Percentiles rank a stretch among this genome's conserved stretches.
phyloP scores from a whole-genome alignment of 2,888 invertebrate genomes.

The Ypsolopha sequella region DNA sequence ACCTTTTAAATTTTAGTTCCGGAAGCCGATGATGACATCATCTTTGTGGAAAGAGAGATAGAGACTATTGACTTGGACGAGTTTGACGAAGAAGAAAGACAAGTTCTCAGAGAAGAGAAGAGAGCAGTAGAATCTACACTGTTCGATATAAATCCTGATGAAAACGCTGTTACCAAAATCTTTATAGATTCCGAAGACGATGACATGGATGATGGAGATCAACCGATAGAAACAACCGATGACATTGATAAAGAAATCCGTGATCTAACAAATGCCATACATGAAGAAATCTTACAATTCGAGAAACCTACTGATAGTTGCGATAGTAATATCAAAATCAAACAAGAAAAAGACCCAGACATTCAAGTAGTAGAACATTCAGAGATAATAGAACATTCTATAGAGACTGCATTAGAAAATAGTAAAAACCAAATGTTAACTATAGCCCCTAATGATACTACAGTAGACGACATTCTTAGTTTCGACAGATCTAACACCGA shows the following conservation, averaged over 20 bases:
- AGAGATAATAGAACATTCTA: no score
- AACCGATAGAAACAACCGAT: not conserved
- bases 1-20: no score
- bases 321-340: not conserved
- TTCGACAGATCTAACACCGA: no score
- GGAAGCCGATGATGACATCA: not conserved
- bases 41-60: not conserved
- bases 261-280: not conserved
- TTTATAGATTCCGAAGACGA: not conserved
- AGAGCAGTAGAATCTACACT: not conserved
- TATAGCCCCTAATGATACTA: no score
- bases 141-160: not conserved
- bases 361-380: not conserved
- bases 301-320: not conserved
- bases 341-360: not conserved
- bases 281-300: not conserved
- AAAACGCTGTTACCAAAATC: not conserved
- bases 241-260: not conserved
- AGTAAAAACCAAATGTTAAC: no score
- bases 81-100: no score
- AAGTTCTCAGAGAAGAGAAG: no score
- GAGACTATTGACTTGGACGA: not conserved
- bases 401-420: no score
- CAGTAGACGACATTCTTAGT: no score
- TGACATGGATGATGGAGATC: not conserved